phyloP scores from a whole-genome alignment of 2,113 vertebrate genomes.

The Harpagus bidentatus region DNA sequence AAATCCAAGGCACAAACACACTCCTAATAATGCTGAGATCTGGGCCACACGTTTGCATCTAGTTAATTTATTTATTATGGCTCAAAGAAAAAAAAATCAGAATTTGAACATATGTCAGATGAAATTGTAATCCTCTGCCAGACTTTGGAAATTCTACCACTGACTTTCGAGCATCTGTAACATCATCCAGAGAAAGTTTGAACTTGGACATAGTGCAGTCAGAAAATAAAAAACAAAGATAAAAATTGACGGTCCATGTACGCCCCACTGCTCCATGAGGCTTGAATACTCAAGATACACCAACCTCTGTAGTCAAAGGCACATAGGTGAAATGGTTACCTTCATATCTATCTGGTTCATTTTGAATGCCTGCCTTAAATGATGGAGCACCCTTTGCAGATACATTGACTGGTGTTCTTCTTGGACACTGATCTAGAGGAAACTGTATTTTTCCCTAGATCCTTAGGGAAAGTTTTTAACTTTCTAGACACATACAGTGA shows the following conservation, averaged over 20 bases:
- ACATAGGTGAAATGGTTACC: neutral
- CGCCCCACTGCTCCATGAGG: neutral
- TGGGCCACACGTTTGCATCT: neutral
- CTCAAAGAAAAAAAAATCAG: neutral
- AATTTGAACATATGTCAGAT: neutral
- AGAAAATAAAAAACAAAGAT: neutral
- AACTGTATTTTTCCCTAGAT: neutral
- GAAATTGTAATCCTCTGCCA: neutral
- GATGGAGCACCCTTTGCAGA: neutral
- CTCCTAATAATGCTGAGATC: neutral
- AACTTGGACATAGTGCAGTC: neutral
- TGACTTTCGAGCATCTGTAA: neutral
- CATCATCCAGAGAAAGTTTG: neutral
- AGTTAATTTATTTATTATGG: neutral
- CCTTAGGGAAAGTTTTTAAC: neutral
- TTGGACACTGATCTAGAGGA: neutral
- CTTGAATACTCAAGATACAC: neutral
- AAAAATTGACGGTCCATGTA: neutral
- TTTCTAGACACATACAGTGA: neutral
- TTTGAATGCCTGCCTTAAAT: neutral
- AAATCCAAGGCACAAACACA: neutral
- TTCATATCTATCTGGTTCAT: neutral
- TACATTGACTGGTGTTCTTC: neutral
- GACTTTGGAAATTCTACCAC: neutral
- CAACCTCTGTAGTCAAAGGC: neutral